A percentile compares a stretch with the other conserved stretches of the same genome.
Conservation (phyloP, 1,140 invertebrate genomes). For the Euwallacea similis region DNA sequence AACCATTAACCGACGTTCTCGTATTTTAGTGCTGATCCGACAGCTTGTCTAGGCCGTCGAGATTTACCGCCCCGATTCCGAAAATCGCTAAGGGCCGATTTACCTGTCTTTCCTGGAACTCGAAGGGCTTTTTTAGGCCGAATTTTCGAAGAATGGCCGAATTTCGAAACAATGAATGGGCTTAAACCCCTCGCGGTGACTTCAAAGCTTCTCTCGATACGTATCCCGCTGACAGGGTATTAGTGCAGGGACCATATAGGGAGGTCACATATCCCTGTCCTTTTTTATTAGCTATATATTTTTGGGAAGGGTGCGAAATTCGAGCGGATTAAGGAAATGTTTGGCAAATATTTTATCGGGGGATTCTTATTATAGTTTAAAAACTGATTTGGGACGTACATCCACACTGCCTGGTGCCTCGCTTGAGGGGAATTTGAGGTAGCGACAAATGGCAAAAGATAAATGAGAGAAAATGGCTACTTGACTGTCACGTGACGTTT, state of each 20-base stretch:
- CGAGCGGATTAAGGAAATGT: too few species aligned
- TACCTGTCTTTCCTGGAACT: constrained; percentile 24
- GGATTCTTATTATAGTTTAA: too few species aligned
- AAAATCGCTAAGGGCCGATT: constrained; percentile 16
- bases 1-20: too few species aligned
- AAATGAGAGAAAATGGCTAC: too few species aligned
- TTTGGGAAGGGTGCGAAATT: too few species aligned
- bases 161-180: constrained; percentile 33
- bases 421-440: too few species aligned
- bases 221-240: constrained; percentile 11
- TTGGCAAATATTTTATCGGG: too few species aligned
- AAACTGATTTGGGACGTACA: too few species aligned
- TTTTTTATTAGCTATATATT: too few species aligned
- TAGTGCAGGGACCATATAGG: constrained; percentile 7
- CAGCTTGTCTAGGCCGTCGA: constrained; percentile 12
- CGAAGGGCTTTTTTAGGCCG: constrained; percentile 9
- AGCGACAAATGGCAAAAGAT: too few species aligned
- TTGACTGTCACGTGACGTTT: too few species aligned
- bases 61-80: background rate
- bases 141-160: constrained; percentile 21
- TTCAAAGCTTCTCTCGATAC: constrained; percentile 15
- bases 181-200: constrained; percentile 19
- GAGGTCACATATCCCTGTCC: background rate
- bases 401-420: too few species aligned
- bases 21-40: constrained; percentile 7